Percentiles rank a stretch among this genome's conserved stretches.
Conservation (phyloP, 2,113 vertebrate genomes). For the Brienomyrus brachyistius region DNA sequence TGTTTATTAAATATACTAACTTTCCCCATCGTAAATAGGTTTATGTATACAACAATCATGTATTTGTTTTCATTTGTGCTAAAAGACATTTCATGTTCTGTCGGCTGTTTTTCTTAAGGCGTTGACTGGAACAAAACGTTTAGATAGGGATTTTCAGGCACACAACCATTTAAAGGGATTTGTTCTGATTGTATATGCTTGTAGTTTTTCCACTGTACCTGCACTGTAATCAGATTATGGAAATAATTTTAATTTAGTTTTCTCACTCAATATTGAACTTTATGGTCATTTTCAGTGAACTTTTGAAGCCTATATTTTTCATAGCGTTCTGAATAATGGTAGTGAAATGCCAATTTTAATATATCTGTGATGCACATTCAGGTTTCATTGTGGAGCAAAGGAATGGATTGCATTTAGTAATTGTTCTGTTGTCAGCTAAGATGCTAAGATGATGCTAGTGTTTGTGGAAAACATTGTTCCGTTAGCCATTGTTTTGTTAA, state of each 20-base stretch:
- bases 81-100: background rate
- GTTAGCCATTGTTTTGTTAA: background rate
- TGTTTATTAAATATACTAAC: background rate
- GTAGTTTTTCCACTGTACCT: background rate
- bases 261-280: background rate
- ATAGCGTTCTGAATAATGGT: background rate
- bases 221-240: background rate
- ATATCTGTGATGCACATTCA: background rate
- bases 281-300: background rate
- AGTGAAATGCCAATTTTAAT: background rate
- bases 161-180: background rate
- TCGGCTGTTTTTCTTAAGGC: background rate
- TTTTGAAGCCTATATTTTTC: background rate
- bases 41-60: background rate
- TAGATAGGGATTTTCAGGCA: background rate
- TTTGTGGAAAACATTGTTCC: background rate
- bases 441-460: background rate
- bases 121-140: background rate
- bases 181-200: background rate
- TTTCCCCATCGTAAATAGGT: background rate
- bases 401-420: background rate
- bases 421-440: background rate
- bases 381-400: background rate
- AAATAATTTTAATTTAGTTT: background rate
- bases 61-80: background rate